Evolutionary conservation across 2,797 vertebrate species (phyloP), one percentile per base, ranked within the genome.

Genomic region (Enoplosus armatus): DNA sequence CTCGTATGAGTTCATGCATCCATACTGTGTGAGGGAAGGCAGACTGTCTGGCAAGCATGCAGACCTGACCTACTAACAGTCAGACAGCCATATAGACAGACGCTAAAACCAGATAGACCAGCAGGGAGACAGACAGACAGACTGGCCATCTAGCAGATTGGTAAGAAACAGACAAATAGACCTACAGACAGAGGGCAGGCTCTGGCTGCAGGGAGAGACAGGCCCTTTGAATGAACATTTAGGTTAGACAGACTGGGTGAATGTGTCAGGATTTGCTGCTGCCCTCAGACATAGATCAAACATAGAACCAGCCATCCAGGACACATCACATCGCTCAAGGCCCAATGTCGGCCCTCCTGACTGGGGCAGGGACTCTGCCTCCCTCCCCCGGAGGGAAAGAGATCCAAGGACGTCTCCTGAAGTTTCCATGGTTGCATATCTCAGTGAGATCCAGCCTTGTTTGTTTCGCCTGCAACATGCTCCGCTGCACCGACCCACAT

Each of bases 221-320:
- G 69, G 66, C 75, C 53, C 74, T 85, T 45, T 81, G 66, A 89
- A 54, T 93, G 91, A 90, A 78, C 92, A 93, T 93, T 92, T 94
- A 92, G 94, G 93, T 94, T 93, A 92, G 80, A 85, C 72, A 50
- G 83, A 66, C 86, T 75, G 63, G 83, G 84, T 71, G 83, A 83
- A 53, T 75, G 76, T 80, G 80, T 77, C 85, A 74, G 76, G 70
- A 65, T 82, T 43, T 33, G 75, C 74, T 7, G 18, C 73, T 54
- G 81, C 77, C 87, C 85, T 84, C 87, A 87, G 87, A 90, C 62
- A 65, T 75, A 83, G 83, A 86, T 90, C 87, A 85, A 77, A 75
- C 85, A 77, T 10, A 61, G 80, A 86, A 79, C 71, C 90, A 85
- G 81, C 79, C 90, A 86, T 81, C 77, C 79, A 86, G 85, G 83